Base-by-base conservation (phyloP, 2,888 invertebrate genomes). In the Apodemia mormo region DNA sequence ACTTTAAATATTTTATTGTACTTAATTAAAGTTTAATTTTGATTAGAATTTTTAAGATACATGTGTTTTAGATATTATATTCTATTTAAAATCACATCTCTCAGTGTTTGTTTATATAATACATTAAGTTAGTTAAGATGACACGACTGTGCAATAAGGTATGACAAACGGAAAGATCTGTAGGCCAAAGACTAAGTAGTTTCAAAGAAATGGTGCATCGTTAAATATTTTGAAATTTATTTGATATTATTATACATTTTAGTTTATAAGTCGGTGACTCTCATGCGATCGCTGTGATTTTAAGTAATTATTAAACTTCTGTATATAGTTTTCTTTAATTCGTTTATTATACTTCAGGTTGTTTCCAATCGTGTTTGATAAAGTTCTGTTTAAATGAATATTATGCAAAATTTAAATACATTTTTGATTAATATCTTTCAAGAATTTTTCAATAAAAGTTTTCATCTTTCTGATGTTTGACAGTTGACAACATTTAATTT, bases 251-350 rank as follows among this genome's bases (percentile, higher is more conserved):
- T 14, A 14, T 73, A 78, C 75, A 72, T 76, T 78, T 78, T 77
- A 85, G 84, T 80, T 76, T 76, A 83, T 90, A 91, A 89, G 89
- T 90, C 88, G 80, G 79, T 78, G 86, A 87, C 90, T 90, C 90
- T 92, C 92, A 89, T 89, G 90, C 91, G 82, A 84, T 85, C 83
- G 92, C 92, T 92, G 92, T 92, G 92, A 92, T 92, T 89, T 92
- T 90, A 89, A 85, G 86, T 91, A 89, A 81, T 75, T 74, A 75
- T 74, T 75, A 75, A 78, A 76, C 78, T 77, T 76, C 70, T 82
- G 80, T 81, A 78, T 80, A 80, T 82, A 40, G 66, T 30, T 61
- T 61, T 33, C 12, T 30, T 33, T 61, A 5, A 61, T 61, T 61
- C 30, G 33, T 58, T 61, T 61, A 5, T 61, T 61, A 61, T 61